Percentiles rank a stretch among this genome's conserved stretches.
phyloP scores from a whole-genome alignment of 2,113 vertebrate genomes.

The Microcebus jonahi region DNA sequence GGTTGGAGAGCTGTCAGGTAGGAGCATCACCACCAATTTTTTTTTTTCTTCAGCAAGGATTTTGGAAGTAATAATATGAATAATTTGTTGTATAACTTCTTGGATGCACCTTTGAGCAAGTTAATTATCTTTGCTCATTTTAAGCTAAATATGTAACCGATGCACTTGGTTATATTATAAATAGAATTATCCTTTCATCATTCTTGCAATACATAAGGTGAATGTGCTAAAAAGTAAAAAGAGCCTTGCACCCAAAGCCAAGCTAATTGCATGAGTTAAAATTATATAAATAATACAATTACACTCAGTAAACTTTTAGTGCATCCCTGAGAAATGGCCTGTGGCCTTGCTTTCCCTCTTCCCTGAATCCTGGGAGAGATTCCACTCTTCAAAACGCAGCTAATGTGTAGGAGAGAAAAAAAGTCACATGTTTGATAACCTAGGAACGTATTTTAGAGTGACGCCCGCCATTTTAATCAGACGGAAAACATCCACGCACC shows the following conservation, averaged over 20 bases:
- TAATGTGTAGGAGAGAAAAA: background rate
- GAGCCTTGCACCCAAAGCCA: conserved; percentile 35
- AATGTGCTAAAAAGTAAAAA: conserved; percentile 41
- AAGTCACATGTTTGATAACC: conserved; percentile 33
- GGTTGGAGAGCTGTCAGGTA: background rate
- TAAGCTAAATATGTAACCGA: conserved; percentile 25
- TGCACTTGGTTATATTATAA: conserved; percentile 48
- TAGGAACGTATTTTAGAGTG: conserved; percentile 40
- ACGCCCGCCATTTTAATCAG: conserved; percentile 34
- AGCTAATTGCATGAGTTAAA: background rate
- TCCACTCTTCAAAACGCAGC: background rate
- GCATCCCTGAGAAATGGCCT: conserved; percentile 50
- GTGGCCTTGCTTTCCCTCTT: conserved; percentile 50
- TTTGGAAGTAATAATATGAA: background rate
- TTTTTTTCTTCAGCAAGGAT: background rate
- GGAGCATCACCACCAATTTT: too few relatives aligned
- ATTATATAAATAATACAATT: conserved; percentile 39
- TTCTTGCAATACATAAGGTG: conserved; percentile 42
- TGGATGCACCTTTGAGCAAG: background rate
- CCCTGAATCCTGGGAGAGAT: conserved; percentile 23
- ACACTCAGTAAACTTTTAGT: conserved; percentile 57
- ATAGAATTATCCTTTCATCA: conserved; percentile 51
- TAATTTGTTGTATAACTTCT: background rate
- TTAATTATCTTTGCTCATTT: conserved; percentile 57
- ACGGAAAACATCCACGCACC: background rate